Base-by-base conservation (phyloP, 2,797 vertebrate genomes). In the Pagetopsis macropterus region DNA sequence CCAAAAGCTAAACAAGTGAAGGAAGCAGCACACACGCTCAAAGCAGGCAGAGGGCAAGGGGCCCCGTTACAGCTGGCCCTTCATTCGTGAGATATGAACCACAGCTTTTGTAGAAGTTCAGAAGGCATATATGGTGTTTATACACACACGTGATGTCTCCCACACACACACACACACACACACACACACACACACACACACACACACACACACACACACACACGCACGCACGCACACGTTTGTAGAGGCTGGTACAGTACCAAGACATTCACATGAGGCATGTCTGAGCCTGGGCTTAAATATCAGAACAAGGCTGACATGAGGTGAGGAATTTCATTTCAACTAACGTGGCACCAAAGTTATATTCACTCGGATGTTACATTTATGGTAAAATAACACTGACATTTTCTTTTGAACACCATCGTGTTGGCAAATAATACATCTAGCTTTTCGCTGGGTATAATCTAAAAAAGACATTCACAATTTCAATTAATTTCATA, bases 231-330 rank as follows among this genome's bases (percentile, higher is more conserved):
- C 27, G 5, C 27, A 27, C 4, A 33, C 27, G 10, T 9, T 58
- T 59, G 11, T 19, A 27, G 21, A 27, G 27, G 27, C 27, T 27
- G 27, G 82, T 54, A 79, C 17, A 3, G 31, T n/a, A 54, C n/a
- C n/a, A n/a, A n/a, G n/a, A n/a, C n/a, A n/a, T n/a, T 48, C 61
- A 37, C 15, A 75, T 17, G 16, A 48, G 70, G 57, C 79, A 69
- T 76, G 82, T 58, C 71, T 75, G 69, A 66, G 67, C 82, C 43
- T 78, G 56, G 81, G 60, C 58, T 74, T 41, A 21, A 64, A 40
- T 72, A 71, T 17, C 65, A 70, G 44, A 64, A 74, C 50, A 81
- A 68, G 79, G 77, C 43, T 82, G 72, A 78, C 3, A 1, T 56
- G 50, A 78, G 12, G 45, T 48, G 62, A 62, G 68, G 76, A 81